These are phyloP conservation scores for Diadumene lineata DNA, from an alignment of 92 coral and sea anemone species.

Conservation along the genomic window DNA sequence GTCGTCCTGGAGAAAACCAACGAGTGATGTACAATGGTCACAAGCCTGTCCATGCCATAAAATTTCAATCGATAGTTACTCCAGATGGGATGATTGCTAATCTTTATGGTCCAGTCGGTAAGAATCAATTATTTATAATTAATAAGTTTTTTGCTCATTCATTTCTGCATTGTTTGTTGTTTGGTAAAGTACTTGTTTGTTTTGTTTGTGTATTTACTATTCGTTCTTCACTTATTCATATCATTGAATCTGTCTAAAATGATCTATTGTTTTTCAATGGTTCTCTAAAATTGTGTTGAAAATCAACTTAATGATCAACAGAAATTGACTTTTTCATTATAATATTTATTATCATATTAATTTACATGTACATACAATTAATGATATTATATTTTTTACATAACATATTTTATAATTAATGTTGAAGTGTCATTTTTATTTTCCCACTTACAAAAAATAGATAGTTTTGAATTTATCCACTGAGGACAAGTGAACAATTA, in stretches of 20 bases:
- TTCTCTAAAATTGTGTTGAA: background rate
- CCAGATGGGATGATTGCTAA: background rate
- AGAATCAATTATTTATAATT: too few relatives aligned
- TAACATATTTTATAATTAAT: too few relatives aligned
- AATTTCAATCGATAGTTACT: background rate
- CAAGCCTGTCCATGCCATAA: background rate
- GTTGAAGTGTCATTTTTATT: background rate
- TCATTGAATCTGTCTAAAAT: conserved; percentile 47
- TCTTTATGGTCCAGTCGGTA: background rate
- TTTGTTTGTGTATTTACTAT: conserved; percentile 40
- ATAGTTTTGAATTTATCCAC: background rate
- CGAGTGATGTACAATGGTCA: background rate
- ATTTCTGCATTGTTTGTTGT: conserved; percentile 17
- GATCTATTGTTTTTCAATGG: conserved; percentile 41
- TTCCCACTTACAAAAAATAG: background rate
- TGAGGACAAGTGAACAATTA: background rate
- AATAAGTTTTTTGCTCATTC: conserved; percentile 28
- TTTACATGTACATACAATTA: background rate
- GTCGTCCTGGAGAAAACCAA: background rate
- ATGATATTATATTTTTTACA: too few relatives aligned
- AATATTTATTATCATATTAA: too few relatives aligned
- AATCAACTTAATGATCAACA: background rate
- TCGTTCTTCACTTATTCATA: too few relatives aligned
- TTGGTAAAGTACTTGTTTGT: conserved; percentile 28
- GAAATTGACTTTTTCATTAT: too few relatives aligned